Evolutionary conservation across 2,797 vertebrate species (phyloP), one percentile per base, ranked within the genome.

Genomic region (Dromococcyx pavoninus): DNA sequence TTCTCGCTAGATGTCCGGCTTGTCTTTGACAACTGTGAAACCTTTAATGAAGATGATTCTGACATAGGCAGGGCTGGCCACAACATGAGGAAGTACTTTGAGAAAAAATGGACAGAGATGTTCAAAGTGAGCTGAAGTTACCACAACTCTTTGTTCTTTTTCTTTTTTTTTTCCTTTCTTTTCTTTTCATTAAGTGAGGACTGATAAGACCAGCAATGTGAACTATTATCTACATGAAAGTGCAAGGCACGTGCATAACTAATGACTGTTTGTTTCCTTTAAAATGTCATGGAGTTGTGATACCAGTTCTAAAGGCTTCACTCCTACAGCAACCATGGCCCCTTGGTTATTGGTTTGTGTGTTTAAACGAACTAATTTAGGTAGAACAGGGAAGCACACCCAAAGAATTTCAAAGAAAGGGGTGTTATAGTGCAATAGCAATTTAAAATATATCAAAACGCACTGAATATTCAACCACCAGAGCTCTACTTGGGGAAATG

Each of bases 11-110:
- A 99, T 88, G 98, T 99, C 97, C 99, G 99, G 98, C 98, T 99
- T 98, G 99, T 99, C 94, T 99, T 99, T 97, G 99, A 99, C 98
- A 99, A 99, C 98, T 99, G 99, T 98, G 99, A 99, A 98, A 99
- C 99, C 95, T 99, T 99, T 98, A 99, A 99, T 96, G 99, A 99
- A 98, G 99, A 99, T 95, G 99, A 99, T 97, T 99, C 99, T 84
- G 99, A 99, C 97, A 99, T 99, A 96, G 99, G 99, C 94, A 98
- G 99, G 96, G 99, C 99, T 73, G 99, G 99, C 94, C 99, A 99
- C 97, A 99, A 98, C 98, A 99, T 99, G 99, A 99, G 99, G 96
- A 99, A 99, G 97, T 99, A 99, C 97, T 99, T 99, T 95, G 99
- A 99, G 98, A 99, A 99, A 98, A 98, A 99, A 97, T 99, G 99